Evolutionary conservation across 2,888 invertebrate genomes (phyloP).

Genomic region (Odontocolon sp.): DNA sequence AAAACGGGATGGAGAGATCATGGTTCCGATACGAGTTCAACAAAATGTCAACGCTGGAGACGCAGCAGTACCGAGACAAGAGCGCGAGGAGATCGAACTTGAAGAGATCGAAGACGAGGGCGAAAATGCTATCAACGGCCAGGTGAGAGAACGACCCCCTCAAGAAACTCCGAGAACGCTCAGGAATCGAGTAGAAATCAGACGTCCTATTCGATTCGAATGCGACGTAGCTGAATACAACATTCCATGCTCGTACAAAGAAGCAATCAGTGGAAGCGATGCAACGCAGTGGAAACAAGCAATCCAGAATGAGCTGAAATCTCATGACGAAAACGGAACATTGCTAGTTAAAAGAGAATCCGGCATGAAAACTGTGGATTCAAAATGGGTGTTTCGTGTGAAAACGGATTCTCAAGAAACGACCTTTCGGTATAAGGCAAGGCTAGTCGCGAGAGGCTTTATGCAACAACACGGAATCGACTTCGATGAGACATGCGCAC

Average conservation of each 20-base stretch:
- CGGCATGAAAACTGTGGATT: slow-evolving; percentile 2
- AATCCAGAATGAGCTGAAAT: slow-evolving; percentile 25
- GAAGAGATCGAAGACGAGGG: not conserved
- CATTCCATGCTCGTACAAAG: not conserved
- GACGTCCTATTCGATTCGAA: not conserved
- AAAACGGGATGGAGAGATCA: not conserved
- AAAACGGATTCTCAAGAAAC: slow-evolving; percentile 5
- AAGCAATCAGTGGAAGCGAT: not conserved
- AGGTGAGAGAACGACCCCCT: not conserved
- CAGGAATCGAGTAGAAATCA: not conserved
- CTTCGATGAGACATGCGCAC: slow-evolving; percentile 39
- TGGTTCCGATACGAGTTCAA: not conserved
- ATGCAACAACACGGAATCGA: slow-evolving; percentile 32
- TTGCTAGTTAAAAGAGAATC: not conserved
- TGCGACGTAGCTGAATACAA: not conserved
- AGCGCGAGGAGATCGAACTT: not conserved
- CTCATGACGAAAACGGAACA: slow-evolving; percentile 31
- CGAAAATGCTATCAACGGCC: too few relatives aligned
- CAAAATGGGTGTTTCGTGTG: slow-evolving; percentile 40
- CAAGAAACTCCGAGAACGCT: not conserved
- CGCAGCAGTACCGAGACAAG: not conserved
- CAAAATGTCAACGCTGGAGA: too few relatives aligned
- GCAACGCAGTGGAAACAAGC: slow-evolving; percentile 19
- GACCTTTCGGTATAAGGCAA: slow-evolving; percentile 23
- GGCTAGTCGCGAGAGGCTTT: slow-evolving; percentile 34